Evolutionary conservation across 2,797 vertebrate genomes (phyloP), one percentile per base, ranked within the genome.

Genomic region (Anas bernieri): DNA sequence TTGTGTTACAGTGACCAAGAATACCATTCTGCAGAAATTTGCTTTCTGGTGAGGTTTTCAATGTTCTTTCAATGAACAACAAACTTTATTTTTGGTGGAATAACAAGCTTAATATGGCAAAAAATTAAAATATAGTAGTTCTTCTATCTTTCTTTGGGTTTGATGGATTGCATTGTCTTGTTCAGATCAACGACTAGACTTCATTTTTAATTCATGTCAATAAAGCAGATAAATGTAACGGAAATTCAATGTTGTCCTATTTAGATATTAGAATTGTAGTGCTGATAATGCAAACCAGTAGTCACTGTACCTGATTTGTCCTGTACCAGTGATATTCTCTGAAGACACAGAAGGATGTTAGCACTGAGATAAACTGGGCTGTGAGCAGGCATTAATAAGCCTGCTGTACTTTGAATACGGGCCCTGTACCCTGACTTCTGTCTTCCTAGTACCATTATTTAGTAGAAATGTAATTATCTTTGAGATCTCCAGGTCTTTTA

Each of bases 181-280:
- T 92, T 93, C 64, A 77, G 48, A 58, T 69, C 67, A 89, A 62
- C 23, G 70, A 56, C 64, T 89, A 90, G 46, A 81, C 18, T 91
- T 91, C 82, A 25, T 33, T 87, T 97, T 95, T 94, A 92, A 73
- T 83, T 88, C 58, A 41, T 90, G 63, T 83, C 86, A 92, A 33
- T 96, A 89, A 92, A 23, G 10, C 26, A 86, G 13, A 86, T 95
- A 80, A 91, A 75, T 86, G 15, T 90, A 61, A 94, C 69, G 70
- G 48, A 92, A 6, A 52, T 17, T 23, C 55, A 85, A n/a, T 5
- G 86, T 86, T 63, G 30, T 56, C 54, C 11, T 80, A 14, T 39
- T 78, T 87, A 31, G 22, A 9, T 75, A 79, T 61, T 93, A 58
- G 80, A 73, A 22, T 25, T 48, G 14, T 11, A 88, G 39, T 74